A percentile compares a stretch with the other conserved stretches of the same genome.
Conservation (phyloP, 1,140 invertebrate species). For the Scaptomyza graminum region DNA sequence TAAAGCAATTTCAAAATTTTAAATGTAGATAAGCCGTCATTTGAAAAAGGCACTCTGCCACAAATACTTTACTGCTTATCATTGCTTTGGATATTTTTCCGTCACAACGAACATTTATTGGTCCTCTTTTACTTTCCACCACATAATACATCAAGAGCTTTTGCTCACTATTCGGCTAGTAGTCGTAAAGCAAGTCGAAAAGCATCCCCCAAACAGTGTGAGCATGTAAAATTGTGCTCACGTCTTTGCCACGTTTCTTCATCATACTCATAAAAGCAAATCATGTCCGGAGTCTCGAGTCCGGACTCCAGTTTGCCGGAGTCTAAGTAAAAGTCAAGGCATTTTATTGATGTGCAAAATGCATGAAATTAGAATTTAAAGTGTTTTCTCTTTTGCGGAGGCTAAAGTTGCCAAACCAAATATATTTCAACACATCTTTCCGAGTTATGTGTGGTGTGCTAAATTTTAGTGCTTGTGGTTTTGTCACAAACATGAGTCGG, state of each 20-base stretch:
- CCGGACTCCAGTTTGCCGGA: slow-evolving; percentile 13
- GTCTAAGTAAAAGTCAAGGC: slow-evolving; percentile 46
- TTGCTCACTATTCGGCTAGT: slow-evolving; percentile 33
- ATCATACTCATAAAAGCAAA: slow-evolving; percentile 68
- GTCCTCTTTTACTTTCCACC: background rate
- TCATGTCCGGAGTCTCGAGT: slow-evolving; percentile 51
- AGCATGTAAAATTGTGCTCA: slow-evolving; percentile 67
- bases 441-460: slow-evolving; percentile 8
- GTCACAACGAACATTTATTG: slow-evolving; percentile 20
- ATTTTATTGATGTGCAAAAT: slow-evolving; percentile 80
- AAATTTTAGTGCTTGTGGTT: slow-evolving; percentile 29
- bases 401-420: slow-evolving; percentile 43
- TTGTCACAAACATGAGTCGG: slow-evolving; percentile 11
- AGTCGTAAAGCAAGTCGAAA: slow-evolving; percentile 1
- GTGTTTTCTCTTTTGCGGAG: slow-evolving; percentile 37
- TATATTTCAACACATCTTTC: slow-evolving; percentile 28
- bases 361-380: slow-evolving; percentile 81
- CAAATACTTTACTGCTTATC: background rate
- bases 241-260: slow-evolving; percentile 46
- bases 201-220: slow-evolving; percentile 20
- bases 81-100: background rate
- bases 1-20: slow-evolving; percentile 4
- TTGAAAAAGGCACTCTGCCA: slow-evolving; percentile 17
- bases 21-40: slow-evolving; percentile 3
- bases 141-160: slow-evolving; percentile 60